These are phyloP conservation scores for Sinocyclocheilus rhinocerous DNA, from an alignment of 2,113 vertebrate genomes.

Conservation along the genomic window DNA sequence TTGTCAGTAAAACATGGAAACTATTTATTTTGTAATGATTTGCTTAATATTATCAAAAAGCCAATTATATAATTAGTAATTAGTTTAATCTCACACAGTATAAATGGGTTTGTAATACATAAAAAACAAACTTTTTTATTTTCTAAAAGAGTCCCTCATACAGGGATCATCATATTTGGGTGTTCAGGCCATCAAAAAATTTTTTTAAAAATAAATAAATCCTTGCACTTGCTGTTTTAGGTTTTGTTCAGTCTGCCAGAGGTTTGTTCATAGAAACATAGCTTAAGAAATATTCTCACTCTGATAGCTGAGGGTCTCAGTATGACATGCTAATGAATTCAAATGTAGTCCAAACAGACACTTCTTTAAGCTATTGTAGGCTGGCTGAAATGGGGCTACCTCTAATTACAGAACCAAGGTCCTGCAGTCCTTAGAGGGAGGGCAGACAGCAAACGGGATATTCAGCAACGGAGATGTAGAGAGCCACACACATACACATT, in stretches of 20 bases:
- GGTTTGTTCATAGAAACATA: background rate
- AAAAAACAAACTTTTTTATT: no score
- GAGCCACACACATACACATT: constrained; percentile 45
- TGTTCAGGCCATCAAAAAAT: no score
- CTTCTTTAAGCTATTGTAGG: constrained; percentile 50
- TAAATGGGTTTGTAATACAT: no score
- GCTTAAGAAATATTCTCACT: background rate
- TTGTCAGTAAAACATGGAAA: no score
- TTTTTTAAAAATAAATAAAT: no score
- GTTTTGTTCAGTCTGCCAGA: no score
- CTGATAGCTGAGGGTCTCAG: constrained; percentile 13
- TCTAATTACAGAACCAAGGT: constrained; percentile 55
- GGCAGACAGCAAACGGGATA: constrained; percentile 37
- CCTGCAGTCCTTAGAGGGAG: constrained; percentile 42
- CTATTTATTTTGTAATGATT: no score
- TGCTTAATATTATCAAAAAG: background rate
- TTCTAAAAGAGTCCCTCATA: no score
- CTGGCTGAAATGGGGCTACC: constrained; percentile 44
- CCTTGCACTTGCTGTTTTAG: no score
- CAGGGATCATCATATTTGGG: no score
- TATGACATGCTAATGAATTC: constrained; percentile 60
- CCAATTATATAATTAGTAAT: background rate
- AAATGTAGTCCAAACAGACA: constrained; percentile 44
- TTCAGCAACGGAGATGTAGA: constrained; percentile 53
- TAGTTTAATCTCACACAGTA: no score